Conservation (phyloP, 1,140 invertebrate genomes). For the Tribolium castaneum region DNA sequence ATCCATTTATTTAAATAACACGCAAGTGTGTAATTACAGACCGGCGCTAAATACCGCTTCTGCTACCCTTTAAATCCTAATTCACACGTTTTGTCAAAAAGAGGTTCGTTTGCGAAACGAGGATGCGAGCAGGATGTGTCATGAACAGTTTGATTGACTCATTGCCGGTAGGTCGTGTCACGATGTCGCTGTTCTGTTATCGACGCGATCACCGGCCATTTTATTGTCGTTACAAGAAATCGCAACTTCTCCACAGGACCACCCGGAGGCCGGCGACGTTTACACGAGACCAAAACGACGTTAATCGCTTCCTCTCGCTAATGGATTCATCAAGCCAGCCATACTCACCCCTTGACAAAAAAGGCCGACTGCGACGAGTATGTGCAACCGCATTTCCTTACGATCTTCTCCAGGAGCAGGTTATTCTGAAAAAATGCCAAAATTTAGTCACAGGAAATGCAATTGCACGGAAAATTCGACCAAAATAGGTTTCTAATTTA, state of each 20-base stretch:
- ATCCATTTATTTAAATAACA: constrained; percentile 4
- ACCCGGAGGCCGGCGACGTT: no score
- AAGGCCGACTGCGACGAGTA: constrained; percentile 65
- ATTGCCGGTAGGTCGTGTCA: constrained; percentile 49
- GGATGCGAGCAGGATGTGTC: constrained; percentile 50
- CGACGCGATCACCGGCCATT: constrained; percentile 22
- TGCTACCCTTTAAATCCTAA: not conserved
- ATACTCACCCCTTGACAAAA: constrained; percentile 66
- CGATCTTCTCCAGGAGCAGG: constrained; percentile 37
- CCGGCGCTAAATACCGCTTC: not conserved
- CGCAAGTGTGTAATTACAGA: constrained; percentile 2
- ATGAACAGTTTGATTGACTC: constrained; percentile 53
- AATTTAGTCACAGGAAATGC: constrained; percentile 41
- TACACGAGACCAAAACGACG: no score
- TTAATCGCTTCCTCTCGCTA: no score
- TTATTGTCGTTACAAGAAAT: not conserved
- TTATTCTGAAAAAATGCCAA: constrained; percentile 34
- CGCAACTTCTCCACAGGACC: no score
- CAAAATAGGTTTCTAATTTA: not conserved
- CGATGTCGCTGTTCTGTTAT: constrained; percentile 45
- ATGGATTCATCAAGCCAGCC: no score
- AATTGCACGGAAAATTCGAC: constrained; percentile 30
- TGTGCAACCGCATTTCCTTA: constrained; percentile 65
- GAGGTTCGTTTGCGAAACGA: constrained; percentile 38
- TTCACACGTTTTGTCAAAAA: constrained; percentile 5